phyloP scores from a whole-genome alignment of 1,140 invertebrate species.

The Ceratina japonica region DNA sequence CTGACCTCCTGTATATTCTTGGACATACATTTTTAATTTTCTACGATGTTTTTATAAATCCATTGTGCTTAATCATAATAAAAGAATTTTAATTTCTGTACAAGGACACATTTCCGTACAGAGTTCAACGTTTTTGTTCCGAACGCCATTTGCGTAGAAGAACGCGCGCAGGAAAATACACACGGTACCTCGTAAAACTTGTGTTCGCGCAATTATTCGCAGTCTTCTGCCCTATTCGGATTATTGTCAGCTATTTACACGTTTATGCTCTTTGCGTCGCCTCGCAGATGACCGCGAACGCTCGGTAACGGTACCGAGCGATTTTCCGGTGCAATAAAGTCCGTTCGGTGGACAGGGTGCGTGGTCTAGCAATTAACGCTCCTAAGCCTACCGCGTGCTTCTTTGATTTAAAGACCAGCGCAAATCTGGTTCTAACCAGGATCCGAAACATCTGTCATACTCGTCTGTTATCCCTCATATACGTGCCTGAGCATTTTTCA shows the following conservation, averaged over 20 bases:
- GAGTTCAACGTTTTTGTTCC: no score
- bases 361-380: constrained; percentile 48
- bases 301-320: constrained; percentile 42
- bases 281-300: constrained; percentile 21
- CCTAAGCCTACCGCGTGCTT: not conserved
- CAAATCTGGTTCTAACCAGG: not conserved
- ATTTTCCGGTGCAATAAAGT: constrained; percentile 55
- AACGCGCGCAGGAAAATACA: not conserved
- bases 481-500: no score
- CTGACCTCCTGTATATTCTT: no score
- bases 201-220: constrained; percentile 14
- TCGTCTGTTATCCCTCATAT: not conserved
- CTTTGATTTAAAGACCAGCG: constrained; percentile 38
- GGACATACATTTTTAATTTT: no score
- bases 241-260: constrained; percentile 54
- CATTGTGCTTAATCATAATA: no score
- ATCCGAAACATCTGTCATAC: constrained; percentile 12
- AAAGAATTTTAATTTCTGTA: no score
- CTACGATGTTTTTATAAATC: no score
- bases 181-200: no score
- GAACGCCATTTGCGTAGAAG: not conserved
- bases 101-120: no score
- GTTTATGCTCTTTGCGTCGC: constrained; percentile 51
- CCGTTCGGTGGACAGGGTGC: constrained; percentile 24
- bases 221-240: constrained; percentile 19